These are phyloP conservation scores for Chrysemys picta DNA, from an alignment of 2,113 vertebrate genomes.

Conservation along the genomic window DNA sequence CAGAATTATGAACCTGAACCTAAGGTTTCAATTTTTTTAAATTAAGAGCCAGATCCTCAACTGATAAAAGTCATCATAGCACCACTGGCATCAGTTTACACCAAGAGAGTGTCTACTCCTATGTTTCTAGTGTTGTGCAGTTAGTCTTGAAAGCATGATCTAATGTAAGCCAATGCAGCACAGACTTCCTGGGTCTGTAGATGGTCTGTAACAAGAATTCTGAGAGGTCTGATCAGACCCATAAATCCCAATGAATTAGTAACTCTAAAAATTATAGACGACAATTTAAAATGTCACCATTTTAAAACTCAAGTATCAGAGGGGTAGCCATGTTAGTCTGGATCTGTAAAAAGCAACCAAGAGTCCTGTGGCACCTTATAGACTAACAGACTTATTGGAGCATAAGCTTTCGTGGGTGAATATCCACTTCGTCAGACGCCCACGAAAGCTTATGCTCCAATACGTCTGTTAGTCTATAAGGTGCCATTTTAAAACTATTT, in stretches of 20 bases:
- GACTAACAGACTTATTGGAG: no score
- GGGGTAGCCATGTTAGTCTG: no score
- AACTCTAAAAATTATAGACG: neutral
- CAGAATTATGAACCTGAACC: no score
- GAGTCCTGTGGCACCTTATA: no score
- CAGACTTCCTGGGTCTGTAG: neutral
- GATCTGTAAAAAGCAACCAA: no score
- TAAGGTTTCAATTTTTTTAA: neutral
- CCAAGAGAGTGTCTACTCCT: neutral
- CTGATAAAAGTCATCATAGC: neutral
- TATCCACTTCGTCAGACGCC: no score
- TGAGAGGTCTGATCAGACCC: neutral
- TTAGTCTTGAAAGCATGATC: neutral
- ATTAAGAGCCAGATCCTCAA: slow-evolving; percentile 36
- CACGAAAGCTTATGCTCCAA: no score
- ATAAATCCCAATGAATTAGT: neutral
- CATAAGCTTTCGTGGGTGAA: no score
- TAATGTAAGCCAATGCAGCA: neutral
- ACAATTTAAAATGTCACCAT: neutral
- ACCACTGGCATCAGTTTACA: neutral
- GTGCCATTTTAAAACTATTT: neutral
- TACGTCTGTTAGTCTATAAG: no score
- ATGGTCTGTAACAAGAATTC: accelerated
- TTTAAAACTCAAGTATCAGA: neutral
- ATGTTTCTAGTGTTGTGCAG: neutral